These are phyloP conservation scores for Theonella swinhoei DNA, from an alignment of 37 sponge, comb jelly and placozoan species.

Conservation along the genomic window DNA sequence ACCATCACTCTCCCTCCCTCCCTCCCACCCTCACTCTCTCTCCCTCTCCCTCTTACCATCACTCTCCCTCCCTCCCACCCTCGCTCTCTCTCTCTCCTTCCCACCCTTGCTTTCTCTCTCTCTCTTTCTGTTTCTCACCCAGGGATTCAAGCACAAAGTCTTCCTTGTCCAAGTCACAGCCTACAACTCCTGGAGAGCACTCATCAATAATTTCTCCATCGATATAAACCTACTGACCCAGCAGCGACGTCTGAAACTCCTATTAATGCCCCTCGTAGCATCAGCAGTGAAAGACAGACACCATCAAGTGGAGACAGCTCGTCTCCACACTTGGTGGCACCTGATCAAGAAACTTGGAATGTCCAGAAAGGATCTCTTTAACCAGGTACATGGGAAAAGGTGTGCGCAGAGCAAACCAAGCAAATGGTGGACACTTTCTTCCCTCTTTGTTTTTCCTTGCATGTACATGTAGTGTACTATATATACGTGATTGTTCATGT, in stretches of 20 bases:
- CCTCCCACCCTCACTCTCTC: neutral
- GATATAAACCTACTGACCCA: slow-evolving; percentile 12
- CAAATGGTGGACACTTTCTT: no score
- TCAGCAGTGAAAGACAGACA: slow-evolving; percentile 16
- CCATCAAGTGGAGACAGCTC: slow-evolving; percentile 28
- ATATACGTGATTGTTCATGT: no score
- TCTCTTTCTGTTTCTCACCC: neutral
- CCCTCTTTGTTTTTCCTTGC: no score
- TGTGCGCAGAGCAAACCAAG: no score
- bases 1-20: neutral
- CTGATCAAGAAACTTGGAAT: slow-evolving; percentile 20
- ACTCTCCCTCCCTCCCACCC: neutral
- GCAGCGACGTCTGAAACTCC: slow-evolving; percentile 21
- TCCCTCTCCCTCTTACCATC: neutral
- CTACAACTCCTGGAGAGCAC: slow-evolving; percentile 36
- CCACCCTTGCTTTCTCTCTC: neutral
- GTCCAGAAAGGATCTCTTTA: neutral
- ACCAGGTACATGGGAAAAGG: slow-evolving; percentile 22
- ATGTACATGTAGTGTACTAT: neutral
- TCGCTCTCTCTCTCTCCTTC: neutral
- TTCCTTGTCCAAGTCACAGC: slow-evolving; percentile 13
- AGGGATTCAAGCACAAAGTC: slow-evolving; percentile 41
- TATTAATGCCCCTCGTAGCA: slow-evolving; percentile 38
- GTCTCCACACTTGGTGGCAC: slow-evolving; percentile 32
- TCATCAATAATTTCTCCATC: slow-evolving; percentile 30